phyloP scores from a whole-genome alignment of 2,888 invertebrate species.

The Caradrina kadenii region DNA sequence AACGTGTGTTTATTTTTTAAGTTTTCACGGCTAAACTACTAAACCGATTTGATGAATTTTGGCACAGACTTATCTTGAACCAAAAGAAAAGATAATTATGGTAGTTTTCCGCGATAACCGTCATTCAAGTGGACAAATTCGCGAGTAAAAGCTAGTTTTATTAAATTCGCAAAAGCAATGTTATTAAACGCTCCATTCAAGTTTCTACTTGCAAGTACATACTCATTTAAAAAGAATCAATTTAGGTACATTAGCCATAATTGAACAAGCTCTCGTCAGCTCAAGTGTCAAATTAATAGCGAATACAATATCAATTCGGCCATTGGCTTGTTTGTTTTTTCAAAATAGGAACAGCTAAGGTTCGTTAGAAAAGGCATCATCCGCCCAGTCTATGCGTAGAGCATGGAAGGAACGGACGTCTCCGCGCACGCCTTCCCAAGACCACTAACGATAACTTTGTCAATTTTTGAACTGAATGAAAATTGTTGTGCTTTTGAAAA shows the following conservation, averaged over 20 bases:
- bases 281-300: slow-evolving; percentile 14
- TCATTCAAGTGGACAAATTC: too few relatives aligned
- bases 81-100: too few relatives aligned
- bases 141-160: too few relatives aligned
- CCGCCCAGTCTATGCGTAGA: slow-evolving; percentile 50
- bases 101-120: too few relatives aligned
- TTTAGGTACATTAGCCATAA: slow-evolving; percentile 1
- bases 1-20: too few relatives aligned
- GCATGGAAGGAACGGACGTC: slow-evolving; percentile 49
- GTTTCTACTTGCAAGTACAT: not conserved
- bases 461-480: slow-evolving; percentile 20
- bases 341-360: slow-evolving; percentile 26
- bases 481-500: slow-evolving; percentile 3
- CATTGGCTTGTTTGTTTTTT: slow-evolving; percentile 36
- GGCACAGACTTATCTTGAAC: too few relatives aligned
- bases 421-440: slow-evolving; percentile 26
- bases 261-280: not conserved
- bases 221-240: slow-evolving; percentile 11
- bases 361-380: slow-evolving; percentile 24
- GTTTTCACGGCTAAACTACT: too few relatives aligned
- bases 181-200: not conserved
- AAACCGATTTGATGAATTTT: too few relatives aligned
- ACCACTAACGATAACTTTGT: slow-evolving; percentile 47
- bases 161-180: not conserved
- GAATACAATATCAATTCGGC: slow-evolving; percentile 22